phyloP scores from a whole-genome alignment of 2,797 vertebrate genomes.

The Psittacula echo region DNA sequence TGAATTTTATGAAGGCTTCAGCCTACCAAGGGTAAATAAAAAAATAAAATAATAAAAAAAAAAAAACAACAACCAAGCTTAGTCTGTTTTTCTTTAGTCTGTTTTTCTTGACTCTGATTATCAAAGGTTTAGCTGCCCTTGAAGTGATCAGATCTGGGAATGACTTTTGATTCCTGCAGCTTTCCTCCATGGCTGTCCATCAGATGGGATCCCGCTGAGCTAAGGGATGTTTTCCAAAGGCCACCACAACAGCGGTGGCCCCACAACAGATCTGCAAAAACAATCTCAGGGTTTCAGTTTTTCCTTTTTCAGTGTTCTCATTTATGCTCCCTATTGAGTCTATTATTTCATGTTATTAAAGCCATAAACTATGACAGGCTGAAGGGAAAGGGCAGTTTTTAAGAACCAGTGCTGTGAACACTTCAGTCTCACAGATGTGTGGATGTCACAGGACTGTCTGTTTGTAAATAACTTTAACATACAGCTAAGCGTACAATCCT shows the following conservation, averaged over 20 bases:
- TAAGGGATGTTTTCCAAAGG: conserved; percentile 26
- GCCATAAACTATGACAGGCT: background rate
- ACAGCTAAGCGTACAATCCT: background rate
- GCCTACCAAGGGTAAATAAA: background rate
- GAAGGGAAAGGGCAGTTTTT: conserved; percentile 38
- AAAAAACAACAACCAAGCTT: too few relatives aligned
- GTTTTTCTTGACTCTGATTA: background rate
- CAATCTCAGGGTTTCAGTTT: conserved; percentile 47
- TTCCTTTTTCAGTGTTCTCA: conserved; percentile 44
- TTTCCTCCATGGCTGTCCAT: background rate
- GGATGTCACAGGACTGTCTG: background rate
- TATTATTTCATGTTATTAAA: conserved; percentile 62
- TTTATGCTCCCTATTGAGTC: conserved; percentile 35
- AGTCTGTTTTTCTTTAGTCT: background rate
- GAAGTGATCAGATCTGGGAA: background rate
- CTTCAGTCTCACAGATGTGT: background rate
- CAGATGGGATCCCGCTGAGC: background rate
- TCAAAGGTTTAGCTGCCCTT: background rate
- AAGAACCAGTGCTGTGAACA: conserved; percentile 26
- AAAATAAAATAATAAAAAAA: background rate
- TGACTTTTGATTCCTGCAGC: background rate
- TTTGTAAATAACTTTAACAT: background rate
- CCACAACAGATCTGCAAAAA: conserved; percentile 22
- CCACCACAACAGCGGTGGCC: background rate
- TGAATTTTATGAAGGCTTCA: background rate